A percentile compares a stretch with the other conserved stretches of the same genome.
Evolutionary conservation across 2,888 invertebrate species (phyloP).

Genomic region (Acanthosepion esculentum): DNA sequence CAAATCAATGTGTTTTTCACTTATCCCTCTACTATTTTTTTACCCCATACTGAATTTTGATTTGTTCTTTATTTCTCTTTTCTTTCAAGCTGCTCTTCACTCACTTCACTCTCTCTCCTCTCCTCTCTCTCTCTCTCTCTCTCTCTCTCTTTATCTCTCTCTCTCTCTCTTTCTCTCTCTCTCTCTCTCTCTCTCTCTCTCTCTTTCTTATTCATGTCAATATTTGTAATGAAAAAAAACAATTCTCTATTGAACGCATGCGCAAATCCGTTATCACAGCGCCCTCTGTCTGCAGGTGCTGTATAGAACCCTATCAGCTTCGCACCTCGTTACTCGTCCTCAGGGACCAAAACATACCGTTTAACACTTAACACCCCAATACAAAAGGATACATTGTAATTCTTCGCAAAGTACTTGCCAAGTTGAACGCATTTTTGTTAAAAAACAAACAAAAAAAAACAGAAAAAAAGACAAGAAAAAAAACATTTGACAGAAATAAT

Average conservation of each 20-base stretch:
- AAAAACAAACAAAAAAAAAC: not conserved
- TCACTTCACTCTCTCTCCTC: no score
- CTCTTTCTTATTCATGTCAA: not conserved
- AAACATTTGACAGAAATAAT: not conserved
- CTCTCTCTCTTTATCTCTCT: not conserved
- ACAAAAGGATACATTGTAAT: not conserved
- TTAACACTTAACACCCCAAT: not conserved
- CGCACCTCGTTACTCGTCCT: not conserved
- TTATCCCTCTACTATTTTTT: no score
- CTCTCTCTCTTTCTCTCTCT: not conserved
- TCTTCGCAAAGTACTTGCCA: not conserved
- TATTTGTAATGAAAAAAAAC: no score
- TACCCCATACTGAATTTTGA: no score
- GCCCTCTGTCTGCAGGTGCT: not conserved
- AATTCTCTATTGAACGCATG: not conserved
- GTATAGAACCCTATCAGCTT: not conserved
- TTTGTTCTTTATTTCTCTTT: no score
- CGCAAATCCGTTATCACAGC: not conserved
- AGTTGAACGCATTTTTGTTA: not conserved
- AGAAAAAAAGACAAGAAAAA: not conserved
- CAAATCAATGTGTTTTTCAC: no score
- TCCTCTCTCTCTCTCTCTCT: not conserved
- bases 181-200: not conserved
- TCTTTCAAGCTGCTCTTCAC: not conserved
- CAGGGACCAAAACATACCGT: not conserved